Evolutionary conservation across 2,797 vertebrate genomes (phyloP).

Genomic region (Leptoclinus maculatus): DNA sequence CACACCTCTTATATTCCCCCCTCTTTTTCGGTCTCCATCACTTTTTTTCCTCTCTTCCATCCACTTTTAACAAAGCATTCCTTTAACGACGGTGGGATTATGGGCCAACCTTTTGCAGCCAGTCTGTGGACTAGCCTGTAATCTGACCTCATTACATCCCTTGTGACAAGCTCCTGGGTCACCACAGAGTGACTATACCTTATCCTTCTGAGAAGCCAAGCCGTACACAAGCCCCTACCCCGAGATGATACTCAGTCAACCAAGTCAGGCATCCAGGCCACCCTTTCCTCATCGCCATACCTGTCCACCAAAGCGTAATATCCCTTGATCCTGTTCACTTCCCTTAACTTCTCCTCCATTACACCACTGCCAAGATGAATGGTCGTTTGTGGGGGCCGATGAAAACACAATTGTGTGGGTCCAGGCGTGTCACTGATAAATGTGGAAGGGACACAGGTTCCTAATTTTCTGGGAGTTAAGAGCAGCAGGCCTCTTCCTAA

Average conservation of each 20-base stretch:
- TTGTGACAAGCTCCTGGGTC: conserved; percentile 82
- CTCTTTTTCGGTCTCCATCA: conserved; percentile 70
- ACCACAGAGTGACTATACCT: conserved; percentile 76
- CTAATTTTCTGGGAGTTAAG: conserved; percentile 54
- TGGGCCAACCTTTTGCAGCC: conserved; percentile 83
- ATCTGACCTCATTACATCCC: conserved; percentile 90
- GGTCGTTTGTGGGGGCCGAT: conserved; percentile 63
- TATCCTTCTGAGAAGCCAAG: conserved; percentile 76
- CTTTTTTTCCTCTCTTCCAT: conserved; percentile 71
- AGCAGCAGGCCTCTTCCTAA: conserved; percentile 36
- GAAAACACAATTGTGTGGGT: conserved; percentile 71
- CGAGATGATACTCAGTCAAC: conserved; percentile 67
- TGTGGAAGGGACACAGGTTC: conserved; percentile 56
- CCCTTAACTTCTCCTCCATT: conserved; percentile 65
- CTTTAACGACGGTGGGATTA: conserved; percentile 87
- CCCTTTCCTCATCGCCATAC: conserved; percentile 69
- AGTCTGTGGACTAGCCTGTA: conserved; percentile 84
- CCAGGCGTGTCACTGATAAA: conserved; percentile 75
- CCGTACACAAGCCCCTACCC: conserved; percentile 62
- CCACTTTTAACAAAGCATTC: conserved; percentile 84
- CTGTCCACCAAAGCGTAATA: conserved; percentile 74
- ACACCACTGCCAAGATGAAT: conserved; percentile 66
- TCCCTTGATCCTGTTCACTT: conserved; percentile 73
- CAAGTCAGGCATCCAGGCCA: conserved; percentile 63
- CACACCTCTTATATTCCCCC: conserved; percentile 78